Conservation (phyloP, 2,888 invertebrate genomes). For the Torymus auratus region DNA sequence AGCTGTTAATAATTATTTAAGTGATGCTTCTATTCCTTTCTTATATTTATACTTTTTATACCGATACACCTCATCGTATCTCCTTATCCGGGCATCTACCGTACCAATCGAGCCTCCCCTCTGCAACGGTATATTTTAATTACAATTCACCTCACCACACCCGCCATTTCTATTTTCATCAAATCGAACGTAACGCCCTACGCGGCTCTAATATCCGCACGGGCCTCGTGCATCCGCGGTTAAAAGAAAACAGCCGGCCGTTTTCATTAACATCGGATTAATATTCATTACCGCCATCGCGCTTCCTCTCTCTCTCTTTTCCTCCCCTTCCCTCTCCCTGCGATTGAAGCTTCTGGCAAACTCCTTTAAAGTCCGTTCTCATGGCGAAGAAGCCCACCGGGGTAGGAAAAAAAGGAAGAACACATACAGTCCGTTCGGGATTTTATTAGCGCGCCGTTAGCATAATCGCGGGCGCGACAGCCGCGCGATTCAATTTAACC, state of each 20-base stretch:
- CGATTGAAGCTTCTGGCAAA: slow-evolving; percentile 48
- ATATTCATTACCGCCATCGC: slow-evolving; percentile 59
- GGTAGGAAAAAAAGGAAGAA: slow-evolving; percentile 32
- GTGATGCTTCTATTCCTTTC: too few species aligned
- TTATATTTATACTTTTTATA: too few species aligned
- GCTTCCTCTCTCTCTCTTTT: too few species aligned
- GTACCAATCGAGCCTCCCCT: too few species aligned
- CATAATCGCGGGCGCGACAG: slow-evolving; percentile 61
- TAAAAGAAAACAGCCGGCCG: slow-evolving; percentile 44
- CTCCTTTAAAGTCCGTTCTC: not conserved
- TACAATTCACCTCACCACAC: too few species aligned
- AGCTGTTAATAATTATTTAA: too few species aligned
- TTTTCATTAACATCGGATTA: slow-evolving; percentile 57
- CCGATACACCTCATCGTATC: too few species aligned
- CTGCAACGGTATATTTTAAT: too few species aligned
- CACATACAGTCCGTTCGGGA: slow-evolving; percentile 57
- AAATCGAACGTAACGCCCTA: not conserved
- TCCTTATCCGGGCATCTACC: too few species aligned
- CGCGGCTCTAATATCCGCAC: slow-evolving; percentile 6
- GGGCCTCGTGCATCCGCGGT: not conserved
- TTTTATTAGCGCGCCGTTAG: slow-evolving; percentile 67
- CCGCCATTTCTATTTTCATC: not conserved
- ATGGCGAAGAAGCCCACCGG: slow-evolving; percentile 5
- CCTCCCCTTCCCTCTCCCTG: not conserved
- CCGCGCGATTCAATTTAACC: slow-evolving; percentile 66